A percentile compares a stretch with the other conserved stretches of the same genome.
These are phyloP conservation scores for Caenorhabditis doughertyi DNA, from an alignment of 2,888 invertebrate genomes.

Conservation along the genomic window DNA sequence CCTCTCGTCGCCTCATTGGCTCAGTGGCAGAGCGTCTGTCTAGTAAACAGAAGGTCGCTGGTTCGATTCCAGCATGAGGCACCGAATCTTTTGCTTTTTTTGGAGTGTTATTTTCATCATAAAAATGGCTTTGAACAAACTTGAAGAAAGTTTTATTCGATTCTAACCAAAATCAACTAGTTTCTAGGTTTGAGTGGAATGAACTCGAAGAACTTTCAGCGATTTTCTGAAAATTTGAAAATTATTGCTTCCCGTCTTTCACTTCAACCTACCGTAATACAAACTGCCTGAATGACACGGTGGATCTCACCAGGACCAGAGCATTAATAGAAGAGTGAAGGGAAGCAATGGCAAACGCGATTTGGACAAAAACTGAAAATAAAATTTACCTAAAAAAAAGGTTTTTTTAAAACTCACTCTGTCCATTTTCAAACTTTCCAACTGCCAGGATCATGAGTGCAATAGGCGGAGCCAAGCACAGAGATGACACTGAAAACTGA, in stretches of 20 bases:
- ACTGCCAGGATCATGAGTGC: conserved; percentile 27
- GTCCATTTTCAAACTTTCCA: conserved; percentile 1
- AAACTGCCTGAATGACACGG: conserved; percentile 16
- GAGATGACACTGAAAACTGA: conserved; percentile 37
- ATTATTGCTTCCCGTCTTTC: not conserved
- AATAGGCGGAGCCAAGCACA: conserved; percentile 36
- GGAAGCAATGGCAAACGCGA: not conserved
- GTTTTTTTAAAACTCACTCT: not conserved
- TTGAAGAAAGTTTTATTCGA: too few species aligned
- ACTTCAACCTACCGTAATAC: not conserved
- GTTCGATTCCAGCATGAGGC: conserved; percentile 79
- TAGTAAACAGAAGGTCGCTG: conserved; percentile 81
- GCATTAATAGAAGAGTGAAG: conserved; percentile 28
- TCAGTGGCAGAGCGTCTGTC: conserved; percentile 81
- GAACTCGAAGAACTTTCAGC: conserved; percentile 2
- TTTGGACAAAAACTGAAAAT: not conserved
- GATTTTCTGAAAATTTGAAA: conserved; percentile 14
- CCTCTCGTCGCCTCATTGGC: conserved; percentile 72
- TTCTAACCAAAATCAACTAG: too few species aligned
- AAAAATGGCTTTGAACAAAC: too few species aligned
- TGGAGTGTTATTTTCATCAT: not conserved
- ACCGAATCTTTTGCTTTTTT: conserved; percentile 43
- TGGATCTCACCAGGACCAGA: not conserved
- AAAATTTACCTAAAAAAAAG: not conserved
- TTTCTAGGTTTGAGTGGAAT: too few species aligned